Evolutionary conservation across 1,140 invertebrate genomes (phyloP), one percentile per base, ranked within the genome.

Genomic region (Drosophila grimshawi): DNA sequence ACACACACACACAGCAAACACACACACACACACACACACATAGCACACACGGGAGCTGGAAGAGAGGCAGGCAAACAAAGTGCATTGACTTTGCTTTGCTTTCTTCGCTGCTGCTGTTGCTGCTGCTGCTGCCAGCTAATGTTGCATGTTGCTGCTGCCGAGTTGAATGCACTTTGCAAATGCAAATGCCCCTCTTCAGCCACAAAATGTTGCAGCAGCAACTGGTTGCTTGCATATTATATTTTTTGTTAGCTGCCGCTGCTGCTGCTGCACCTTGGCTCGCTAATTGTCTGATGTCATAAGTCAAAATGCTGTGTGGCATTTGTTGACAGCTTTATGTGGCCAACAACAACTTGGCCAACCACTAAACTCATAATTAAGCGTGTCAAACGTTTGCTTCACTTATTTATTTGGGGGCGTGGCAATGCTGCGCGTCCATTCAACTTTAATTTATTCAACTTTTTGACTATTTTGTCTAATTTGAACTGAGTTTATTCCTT

Each of bases 251-350:
- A 19, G 51, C 7, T 62, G 48, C 46, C 45, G 59, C n/a, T 39
- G 41, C 37, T 56, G 11, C 10, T 46, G 55, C 74, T 81, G 81
- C 81, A 85, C 73, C 81, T 81, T 86, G 74, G 75, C 76, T 78
- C 32, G 27, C 46, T 83, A 83, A 83, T 83, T 80, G 81, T 78
- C 82, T 79, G 86, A 86, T 86, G 82, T 86, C 82, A 86, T 86
- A 88, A 86, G 82, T 79, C 83, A 86, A 75, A 81, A 62, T 59
- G 63, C 53, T 63, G 69, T 67, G 77, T 80, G 69, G 69, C 81
- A 81, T 75, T 86, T 81, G 81, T 86, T 86, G 81, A 86, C 81
- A 85, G 81, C 78, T 85, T 77, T 74, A 85, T 85, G 73, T 32
- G 19, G 61, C 66, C 63, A 67, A 43, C 56, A 19, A 19, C 19